Evolutionary conservation across 2,888 invertebrate species (phyloP).

Genomic region (Tanytarsus gracilentus): DNA sequence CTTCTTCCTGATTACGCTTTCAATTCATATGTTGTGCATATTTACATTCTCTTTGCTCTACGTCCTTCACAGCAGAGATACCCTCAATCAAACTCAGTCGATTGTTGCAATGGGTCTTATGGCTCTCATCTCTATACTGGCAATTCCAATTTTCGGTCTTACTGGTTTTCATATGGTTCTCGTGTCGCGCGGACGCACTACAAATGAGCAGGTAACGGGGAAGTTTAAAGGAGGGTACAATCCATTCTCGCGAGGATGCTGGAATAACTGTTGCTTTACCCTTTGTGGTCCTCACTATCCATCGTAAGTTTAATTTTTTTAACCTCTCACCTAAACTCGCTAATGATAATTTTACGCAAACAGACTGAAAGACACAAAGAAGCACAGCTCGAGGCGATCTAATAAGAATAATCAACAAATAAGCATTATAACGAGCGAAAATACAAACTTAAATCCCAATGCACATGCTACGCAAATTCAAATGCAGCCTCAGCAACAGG

Average conservation of each 20-base stretch:
- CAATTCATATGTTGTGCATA: conserved; percentile 96
- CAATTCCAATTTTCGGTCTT: conserved; percentile 94
- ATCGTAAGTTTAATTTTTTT: conserved; percentile 55
- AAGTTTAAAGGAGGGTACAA: conserved; percentile 98
- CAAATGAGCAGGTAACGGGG: conserved; percentile 99
- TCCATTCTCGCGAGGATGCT: conserved; percentile 94
- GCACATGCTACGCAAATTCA: conserved; percentile 37
- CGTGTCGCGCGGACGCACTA: conserved; percentile 92
- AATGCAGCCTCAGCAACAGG: conserved; percentile 47
- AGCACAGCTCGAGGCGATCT: conserved; percentile 55
- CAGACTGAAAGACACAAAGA: conserved; percentile 58
- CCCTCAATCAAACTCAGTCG: conserved; percentile 68
- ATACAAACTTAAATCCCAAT: conserved; percentile 3
- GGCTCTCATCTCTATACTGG: conserved; percentile 81
- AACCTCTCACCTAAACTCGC: conserved; percentile 16
- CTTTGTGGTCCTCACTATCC: conserved; percentile 97
- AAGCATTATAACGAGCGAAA: conserved; percentile 44
- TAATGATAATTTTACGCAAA: conserved; percentile 33
- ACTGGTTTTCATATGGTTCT: conserved; percentile 97
- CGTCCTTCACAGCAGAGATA: conserved; percentile 76
- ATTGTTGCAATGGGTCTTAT: conserved; percentile 85
- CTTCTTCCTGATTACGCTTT: conserved; percentile 92
- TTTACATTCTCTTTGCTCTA: conserved; percentile 88
- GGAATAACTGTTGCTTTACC: conserved; percentile 89
- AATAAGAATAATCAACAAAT: conserved; percentile 45